Percentiles rank a stretch among this genome's conserved stretches.
Evolutionary conservation across 2,113 vertebrate genomes (phyloP).

Genomic region (Coregonus clupeaformis): DNA sequence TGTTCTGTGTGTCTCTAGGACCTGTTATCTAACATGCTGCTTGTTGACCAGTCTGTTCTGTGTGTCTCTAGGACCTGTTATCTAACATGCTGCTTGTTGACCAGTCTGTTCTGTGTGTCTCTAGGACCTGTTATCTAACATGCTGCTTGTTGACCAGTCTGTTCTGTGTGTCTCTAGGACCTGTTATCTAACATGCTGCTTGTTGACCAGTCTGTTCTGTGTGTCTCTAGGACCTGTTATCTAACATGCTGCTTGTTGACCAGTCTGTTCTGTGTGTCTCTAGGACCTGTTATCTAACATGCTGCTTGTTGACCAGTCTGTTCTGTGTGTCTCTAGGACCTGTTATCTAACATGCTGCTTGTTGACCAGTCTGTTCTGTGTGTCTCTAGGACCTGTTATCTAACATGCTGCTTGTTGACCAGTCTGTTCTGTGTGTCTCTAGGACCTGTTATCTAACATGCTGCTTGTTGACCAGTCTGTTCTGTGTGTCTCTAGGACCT

Average conservation of each 20-base stretch:
- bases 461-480: no score
- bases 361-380: neutral
- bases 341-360: no score
- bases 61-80: constrained; percentile 83
- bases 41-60: neutral
- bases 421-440: no score
- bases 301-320: constrained; percentile 85
- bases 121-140: no score
- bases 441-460: no score
- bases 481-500: constrained; percentile 73
- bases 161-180: constrained; percentile 74
- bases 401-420: constrained; percentile 94
- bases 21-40: no score
- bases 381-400: constrained; percentile 87
- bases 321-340: no score
- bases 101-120: no score
- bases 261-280: constrained; percentile 6
- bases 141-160: no score
- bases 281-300: constrained; percentile 96
- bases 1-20: no score
- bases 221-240: no score
- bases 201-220: constrained; percentile 70
- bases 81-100: constrained; percentile 98
- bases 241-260: no score
- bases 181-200: constrained; percentile 96